A percentile compares a stretch with the other conserved stretches of the same genome.
phyloP scores from a whole-genome alignment of 2,888 invertebrate species.

The Agrenia bidenticulata region DNA sequence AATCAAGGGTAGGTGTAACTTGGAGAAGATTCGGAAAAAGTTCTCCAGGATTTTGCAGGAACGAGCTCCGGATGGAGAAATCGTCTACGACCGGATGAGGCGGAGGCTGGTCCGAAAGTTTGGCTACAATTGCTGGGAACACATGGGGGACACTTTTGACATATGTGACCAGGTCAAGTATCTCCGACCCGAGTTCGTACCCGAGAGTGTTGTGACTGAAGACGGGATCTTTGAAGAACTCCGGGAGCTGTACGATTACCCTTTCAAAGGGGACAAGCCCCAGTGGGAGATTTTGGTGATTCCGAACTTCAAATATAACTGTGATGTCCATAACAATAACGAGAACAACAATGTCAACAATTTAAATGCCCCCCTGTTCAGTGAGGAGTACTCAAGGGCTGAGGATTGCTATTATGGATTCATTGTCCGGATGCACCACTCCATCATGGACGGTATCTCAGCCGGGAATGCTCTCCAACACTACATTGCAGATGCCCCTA shows the following conservation, averaged over 20 bases:
- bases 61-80: constrained; percentile 27
- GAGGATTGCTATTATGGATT: constrained; percentile 38
- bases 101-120: constrained; percentile 39
- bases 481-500: constrained; percentile 40
- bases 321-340: background rate
- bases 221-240: constrained; percentile 42
- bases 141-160: constrained; percentile 32
- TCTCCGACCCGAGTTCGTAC: constrained; percentile 28
- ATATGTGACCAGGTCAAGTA: constrained; percentile 41
- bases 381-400: background rate
- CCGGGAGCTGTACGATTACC: constrained; percentile 39
- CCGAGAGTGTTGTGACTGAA: constrained; percentile 27
- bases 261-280: constrained; percentile 43
- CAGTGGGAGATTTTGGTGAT: constrained; percentile 50
- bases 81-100: constrained; percentile 43
- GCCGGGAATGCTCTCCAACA: constrained; percentile 45
- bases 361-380: background rate
- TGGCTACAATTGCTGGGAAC: constrained; percentile 47
- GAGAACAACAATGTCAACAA: background rate
- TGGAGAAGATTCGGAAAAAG: constrained; percentile 39
- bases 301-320: constrained; percentile 40
- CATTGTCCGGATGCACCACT: constrained; percentile 48
- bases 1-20: constrained; percentile 43
- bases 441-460: constrained; percentile 48
- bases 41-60: constrained; percentile 29